Evolutionary conservation across 2,797 vertebrate species (phyloP).

Genomic region (Sciurus vulgaris): DNA sequence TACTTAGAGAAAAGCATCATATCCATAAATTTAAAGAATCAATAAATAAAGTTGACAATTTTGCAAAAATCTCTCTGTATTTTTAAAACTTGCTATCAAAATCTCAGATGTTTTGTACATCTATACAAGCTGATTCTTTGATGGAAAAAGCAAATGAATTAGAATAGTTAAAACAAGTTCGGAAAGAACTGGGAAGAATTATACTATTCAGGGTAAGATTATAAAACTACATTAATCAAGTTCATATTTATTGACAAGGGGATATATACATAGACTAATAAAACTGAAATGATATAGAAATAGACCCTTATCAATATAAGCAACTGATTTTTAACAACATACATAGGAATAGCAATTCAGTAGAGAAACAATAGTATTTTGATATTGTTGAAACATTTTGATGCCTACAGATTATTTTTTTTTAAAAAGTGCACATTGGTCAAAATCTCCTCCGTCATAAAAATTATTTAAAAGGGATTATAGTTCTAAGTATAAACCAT

Average conservation of each 20-base stretch:
- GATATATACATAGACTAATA: not conserved
- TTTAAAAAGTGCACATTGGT: not conserved
- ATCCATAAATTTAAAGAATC: not conserved
- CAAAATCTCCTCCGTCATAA: not conserved
- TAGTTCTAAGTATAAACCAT: not conserved
- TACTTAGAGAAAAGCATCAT: not conserved
- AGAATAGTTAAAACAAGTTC: slow-evolving; percentile 37
- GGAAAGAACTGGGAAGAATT: not conserved
- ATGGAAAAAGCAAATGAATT: not conserved
- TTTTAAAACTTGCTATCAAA: not conserved
- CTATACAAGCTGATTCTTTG: not conserved
- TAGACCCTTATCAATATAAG: not conserved
- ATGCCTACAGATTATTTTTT: not conserved
- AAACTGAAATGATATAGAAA: not conserved
- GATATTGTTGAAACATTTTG: not conserved
- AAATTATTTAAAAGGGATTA: not conserved
- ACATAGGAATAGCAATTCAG: not conserved
- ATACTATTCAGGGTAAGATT: not conserved
- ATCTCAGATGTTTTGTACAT: not conserved
- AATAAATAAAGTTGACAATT: not conserved
- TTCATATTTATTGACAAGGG: not conserved
- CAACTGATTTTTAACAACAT: not conserved
- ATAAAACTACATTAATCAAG: not conserved
- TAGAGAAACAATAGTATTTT: not conserved
- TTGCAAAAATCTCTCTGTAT: not conserved